These are phyloP conservation scores for Tetrapedia diversipes DNA, from an alignment of 2,888 invertebrate genomes.

Conservation along the genomic window DNA sequence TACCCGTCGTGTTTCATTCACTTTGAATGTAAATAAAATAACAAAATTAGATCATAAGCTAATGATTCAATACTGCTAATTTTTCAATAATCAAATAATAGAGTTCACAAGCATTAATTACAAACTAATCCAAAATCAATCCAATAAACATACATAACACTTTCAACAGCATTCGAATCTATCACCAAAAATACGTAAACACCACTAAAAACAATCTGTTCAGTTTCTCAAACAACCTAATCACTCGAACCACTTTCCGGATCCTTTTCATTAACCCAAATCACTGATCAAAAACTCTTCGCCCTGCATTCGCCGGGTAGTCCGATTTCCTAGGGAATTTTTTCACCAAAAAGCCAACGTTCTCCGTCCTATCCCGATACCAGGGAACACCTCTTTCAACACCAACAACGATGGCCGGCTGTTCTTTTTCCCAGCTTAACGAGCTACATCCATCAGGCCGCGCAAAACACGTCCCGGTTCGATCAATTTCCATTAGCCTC, in stretches of 20 bases:
- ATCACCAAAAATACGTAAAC: background rate
- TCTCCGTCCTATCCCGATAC: no score
- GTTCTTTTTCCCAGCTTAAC: constrained; percentile 40
- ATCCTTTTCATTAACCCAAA: constrained; percentile 32
- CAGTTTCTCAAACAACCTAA: background rate
- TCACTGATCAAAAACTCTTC: constrained; percentile 23
- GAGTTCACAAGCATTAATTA: background rate
- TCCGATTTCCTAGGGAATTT: constrained; percentile 1
- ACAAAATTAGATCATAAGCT: no score
- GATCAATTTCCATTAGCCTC: constrained; percentile 55
- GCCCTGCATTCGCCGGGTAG: background rate
- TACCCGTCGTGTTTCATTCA: no score
- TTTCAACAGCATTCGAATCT: no score
- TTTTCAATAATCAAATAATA: no score
- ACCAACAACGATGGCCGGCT: background rate
- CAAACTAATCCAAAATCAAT: background rate
- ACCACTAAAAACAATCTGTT: background rate
- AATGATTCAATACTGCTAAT: no score
- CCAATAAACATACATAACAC: background rate
- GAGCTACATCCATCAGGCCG: constrained; percentile 42
- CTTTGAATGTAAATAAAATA: no score
- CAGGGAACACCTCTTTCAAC: background rate
- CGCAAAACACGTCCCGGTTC: constrained; percentile 31
- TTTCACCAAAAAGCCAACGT: constrained; percentile 27
- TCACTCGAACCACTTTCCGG: constrained; percentile 1